Conservation (phyloP, 2,888 invertebrate species). For the Cataglyphis altisquamis region DNA sequence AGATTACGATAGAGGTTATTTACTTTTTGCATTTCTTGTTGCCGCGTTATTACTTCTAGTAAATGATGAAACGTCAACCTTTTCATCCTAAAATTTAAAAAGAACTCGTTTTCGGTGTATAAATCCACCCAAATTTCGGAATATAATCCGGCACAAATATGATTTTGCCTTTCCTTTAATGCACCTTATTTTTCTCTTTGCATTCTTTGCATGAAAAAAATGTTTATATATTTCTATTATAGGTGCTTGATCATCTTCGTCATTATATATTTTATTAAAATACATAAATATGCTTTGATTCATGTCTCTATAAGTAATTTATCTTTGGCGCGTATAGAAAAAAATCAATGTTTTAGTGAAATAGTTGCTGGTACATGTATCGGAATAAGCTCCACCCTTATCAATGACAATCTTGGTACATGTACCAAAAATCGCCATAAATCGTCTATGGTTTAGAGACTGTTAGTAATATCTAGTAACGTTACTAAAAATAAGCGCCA, state of each 20-base stretch:
- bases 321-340: neutral
- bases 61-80: neutral
- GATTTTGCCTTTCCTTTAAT: neutral
- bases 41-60: neutral
- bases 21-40: neutral
- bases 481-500: no score
- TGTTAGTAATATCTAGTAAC: no score
- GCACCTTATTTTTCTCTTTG: neutral
- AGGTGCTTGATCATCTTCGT: neutral
- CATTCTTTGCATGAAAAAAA: neutral
- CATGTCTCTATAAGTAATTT: neutral
- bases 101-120: neutral
- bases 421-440: no score
- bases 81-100: neutral
- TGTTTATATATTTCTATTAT: neutral
- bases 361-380: neutral
- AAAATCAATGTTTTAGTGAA: neutral
- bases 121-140: neutral
- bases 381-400: no score
- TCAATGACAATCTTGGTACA: no score
- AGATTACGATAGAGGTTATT: neutral
- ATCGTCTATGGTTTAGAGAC: no score
- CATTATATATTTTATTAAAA: neutral
- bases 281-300: neutral
- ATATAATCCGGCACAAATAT: neutral